Evolutionary conservation across 2,797 vertebrate genomes (phyloP), one percentile per base, ranked within the genome.

Genomic region (Martes flavigula): DNA sequence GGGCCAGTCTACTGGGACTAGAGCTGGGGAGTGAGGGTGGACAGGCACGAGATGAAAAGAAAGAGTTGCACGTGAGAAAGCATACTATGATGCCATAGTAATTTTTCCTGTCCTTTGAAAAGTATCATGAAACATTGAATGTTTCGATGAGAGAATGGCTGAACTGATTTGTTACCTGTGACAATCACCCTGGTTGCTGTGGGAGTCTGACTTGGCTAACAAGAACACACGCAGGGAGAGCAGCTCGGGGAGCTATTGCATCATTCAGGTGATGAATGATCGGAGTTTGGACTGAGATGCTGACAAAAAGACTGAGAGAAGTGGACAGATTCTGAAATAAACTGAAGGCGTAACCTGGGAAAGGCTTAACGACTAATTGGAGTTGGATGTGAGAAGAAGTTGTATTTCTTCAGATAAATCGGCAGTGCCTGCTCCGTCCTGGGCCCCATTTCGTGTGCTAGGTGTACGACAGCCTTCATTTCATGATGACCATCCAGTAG

Each of bases 1-100:
- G 27, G 54, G 97, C 91, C 23, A 98, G 91, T 93, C 97, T 92
- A 83, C 73, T 91, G 90, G 94, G 78, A 43, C 40, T 60, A 79
- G 83, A 90, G 68, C 8, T 58, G 4, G 18, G 20, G 25, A 94
- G 79, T 40, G 21, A 48, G 10, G 7, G n/a, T 40, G 51, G 15
- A 43, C 0, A n/a, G 75, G 58, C 40, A 79, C 66, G 48, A 12
- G 40, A 87, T 18, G 58, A 87, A 66, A 43, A 27, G 70, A 43
- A 81, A 77, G 66, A 66, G 72, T 60, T 90, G 1, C 15, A 6
- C 12, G 2, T 51, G 40, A 92, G 60, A 94, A 73, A 86, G 32
- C n/a, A 58, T 27, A 4, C 25, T 60, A 11, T 54, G 4, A 18
- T 68, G 12, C n/a, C 48, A n/a, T 7, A 43, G 43, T 68, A n/a